These are phyloP conservation scores for Balanococcus diminutus DNA, from an alignment of 2,888 invertebrate genomes.

Conservation along the genomic window DNA sequence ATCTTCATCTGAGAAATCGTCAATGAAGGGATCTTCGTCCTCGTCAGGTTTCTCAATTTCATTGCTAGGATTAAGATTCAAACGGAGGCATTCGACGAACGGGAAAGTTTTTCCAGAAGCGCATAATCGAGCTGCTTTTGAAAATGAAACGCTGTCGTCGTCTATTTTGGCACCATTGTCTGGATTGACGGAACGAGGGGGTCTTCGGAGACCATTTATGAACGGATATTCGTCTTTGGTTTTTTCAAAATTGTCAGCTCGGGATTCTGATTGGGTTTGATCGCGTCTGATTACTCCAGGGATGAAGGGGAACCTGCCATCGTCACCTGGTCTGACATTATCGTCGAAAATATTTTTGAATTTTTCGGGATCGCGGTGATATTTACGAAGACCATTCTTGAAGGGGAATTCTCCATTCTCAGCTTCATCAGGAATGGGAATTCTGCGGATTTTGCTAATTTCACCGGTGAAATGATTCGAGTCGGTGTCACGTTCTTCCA, in stretches of 20 bases:
- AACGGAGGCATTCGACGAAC: too few species aligned
- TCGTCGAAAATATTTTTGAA: too few species aligned
- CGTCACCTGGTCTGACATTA: neutral
- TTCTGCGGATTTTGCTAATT: neutral
- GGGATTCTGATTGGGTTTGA: neutral
- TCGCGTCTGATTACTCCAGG: neutral
- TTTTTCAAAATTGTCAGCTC: neutral
- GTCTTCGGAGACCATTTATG: neutral
- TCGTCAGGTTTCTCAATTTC: too few species aligned
- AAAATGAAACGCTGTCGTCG: neutral
- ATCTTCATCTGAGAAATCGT: too few species aligned
- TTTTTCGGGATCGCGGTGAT: too few species aligned
- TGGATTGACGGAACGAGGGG: neutral
- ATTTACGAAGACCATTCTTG: too few species aligned
- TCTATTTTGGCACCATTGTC: neutral
- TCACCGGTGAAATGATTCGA: neutral
- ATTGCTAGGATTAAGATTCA: too few species aligned
- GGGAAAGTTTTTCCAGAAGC: too few species aligned
- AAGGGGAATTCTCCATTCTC: neutral
- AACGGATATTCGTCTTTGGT: neutral
- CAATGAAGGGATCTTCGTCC: too few species aligned
- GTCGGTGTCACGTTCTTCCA: neutral
- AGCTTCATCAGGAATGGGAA: neutral
- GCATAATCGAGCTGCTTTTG: too few species aligned
- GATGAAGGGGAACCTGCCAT: neutral